Base-by-base conservation (phyloP, 2,797 vertebrate species). In the Sphenopsis melanotis region DNA sequence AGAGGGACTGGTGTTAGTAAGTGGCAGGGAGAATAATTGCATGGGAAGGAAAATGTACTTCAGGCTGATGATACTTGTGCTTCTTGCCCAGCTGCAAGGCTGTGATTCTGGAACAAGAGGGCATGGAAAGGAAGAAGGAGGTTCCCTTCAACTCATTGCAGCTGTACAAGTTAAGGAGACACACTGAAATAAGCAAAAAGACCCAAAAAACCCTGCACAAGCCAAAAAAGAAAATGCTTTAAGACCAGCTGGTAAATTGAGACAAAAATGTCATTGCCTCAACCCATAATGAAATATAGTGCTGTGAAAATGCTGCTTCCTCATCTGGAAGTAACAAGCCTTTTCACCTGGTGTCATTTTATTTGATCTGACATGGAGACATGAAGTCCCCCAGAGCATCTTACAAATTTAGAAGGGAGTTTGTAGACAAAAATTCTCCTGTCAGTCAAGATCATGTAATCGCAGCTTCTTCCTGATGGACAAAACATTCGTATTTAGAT, bases 301-400 rank as follows among this genome's bases (percentile, higher is more conserved):
- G 34, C 44, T 79, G 63, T 76, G 41, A 87, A 85, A 95, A 93
- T 56, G 65, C 34, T 55, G 47, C 23, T 92, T 94, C 39, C 21
- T 88, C 3, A 5, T 84, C 46, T 93, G 55, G 57, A 85, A 49
- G 29, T 65, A 95, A 61, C 47, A 81, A 88, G 80, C 49, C 26
- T 19, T 93, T 96, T 96, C 93, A 88, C 71, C 20, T 92, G 80
- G 18, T 86, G 44, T 89, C 57, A 34, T 94, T 94, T 96, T 64
- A 90, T 94, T 23, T 89, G 61, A 36, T 75, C n/a, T 94, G 93
- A 94, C 90, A 81, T 44, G 32, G 80, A 94, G 70, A 90, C 8
- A 2, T 41, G 63, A 94, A 89, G 75, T 93, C 65, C 83, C 72
- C 39, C 78, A 64, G 42, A 94, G 90, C 77, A 83, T 87, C 79